Percentiles rank a stretch among this genome's conserved stretches.
Conservation (phyloP, 2,113 vertebrate genomes). For the Lampris megalopsis region DNA sequence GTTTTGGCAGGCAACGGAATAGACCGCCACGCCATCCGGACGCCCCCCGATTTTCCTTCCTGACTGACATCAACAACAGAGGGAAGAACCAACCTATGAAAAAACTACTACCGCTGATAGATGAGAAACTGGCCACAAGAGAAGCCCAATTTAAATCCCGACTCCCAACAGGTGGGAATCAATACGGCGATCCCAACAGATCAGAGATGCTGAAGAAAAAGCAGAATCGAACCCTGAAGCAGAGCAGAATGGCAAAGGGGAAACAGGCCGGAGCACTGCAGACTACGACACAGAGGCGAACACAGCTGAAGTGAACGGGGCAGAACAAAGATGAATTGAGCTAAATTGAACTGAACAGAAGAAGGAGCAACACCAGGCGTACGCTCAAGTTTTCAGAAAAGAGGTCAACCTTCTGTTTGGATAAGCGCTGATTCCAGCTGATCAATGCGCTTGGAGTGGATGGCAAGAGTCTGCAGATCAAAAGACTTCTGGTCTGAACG, state of each 20-base stretch:
- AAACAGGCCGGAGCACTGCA: no score
- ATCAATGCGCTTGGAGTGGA: conserved; percentile 45
- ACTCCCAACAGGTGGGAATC: no score
- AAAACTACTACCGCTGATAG: no score
- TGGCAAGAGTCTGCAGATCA: conserved; percentile 47
- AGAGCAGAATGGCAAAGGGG: background rate
- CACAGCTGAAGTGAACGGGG: background rate
- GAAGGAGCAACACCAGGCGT: conserved; percentile 26
- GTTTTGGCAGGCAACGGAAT: no score
- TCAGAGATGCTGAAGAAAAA: no score
- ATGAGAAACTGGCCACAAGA: no score
- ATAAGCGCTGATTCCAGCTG: conserved; percentile 48
- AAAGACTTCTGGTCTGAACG: conserved; percentile 43
- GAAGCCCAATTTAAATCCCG: no score
- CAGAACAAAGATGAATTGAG: conserved; percentile 2
- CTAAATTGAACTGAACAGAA: conserved; percentile 29
- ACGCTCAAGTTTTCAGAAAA: conserved; percentile 34
- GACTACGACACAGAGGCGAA: background rate
- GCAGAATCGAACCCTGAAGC: background rate
- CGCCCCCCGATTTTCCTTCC: conserved; percentile 14
- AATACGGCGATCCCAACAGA: no score
- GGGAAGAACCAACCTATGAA: background rate
- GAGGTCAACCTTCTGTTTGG: conserved; percentile 55
- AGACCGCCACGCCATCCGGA: no score
- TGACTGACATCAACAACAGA: background rate